Evolutionary conservation across 2,113 vertebrate genomes (phyloP).

Genomic region (Sitta europaea): DNA sequence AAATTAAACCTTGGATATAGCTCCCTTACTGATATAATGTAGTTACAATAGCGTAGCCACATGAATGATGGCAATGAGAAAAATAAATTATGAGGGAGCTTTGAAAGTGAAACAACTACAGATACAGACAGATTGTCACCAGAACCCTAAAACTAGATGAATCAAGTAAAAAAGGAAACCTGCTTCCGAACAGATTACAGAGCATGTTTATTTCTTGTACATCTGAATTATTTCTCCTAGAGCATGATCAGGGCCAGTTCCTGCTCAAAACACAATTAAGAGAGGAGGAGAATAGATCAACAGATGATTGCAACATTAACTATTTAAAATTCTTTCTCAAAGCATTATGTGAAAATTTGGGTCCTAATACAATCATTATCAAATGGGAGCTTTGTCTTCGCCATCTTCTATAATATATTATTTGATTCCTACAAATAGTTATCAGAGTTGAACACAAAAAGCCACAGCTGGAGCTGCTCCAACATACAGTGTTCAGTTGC

Average conservation of each 20-base stretch:
- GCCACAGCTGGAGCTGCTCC: neutral
- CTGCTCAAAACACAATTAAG: neutral
- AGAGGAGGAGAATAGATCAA: neutral
- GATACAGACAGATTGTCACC: neutral
- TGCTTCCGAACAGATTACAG: neutral
- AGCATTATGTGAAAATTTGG: neutral
- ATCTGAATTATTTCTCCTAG: neutral
- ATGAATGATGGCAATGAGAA: neutral
- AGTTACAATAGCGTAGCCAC: neutral
- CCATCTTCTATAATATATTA: neutral
- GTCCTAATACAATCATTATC: neutral
- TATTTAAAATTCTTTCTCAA: neutral
- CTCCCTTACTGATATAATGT: neutral
- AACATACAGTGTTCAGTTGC: neutral
- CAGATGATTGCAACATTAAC: neutral
- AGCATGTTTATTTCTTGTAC: neutral
- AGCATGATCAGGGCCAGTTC: neutral
- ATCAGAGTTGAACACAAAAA: neutral
- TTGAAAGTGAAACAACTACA: neutral
- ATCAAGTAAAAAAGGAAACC: neutral
- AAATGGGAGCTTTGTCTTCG: neutral
- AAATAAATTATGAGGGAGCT: neutral
- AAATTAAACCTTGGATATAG: neutral
- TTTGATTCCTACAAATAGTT: neutral
- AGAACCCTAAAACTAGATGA: neutral